These are phyloP conservation scores for Fregata magnificens DNA, from an alignment of 2,113 vertebrate genomes.

Conservation along the genomic window DNA sequence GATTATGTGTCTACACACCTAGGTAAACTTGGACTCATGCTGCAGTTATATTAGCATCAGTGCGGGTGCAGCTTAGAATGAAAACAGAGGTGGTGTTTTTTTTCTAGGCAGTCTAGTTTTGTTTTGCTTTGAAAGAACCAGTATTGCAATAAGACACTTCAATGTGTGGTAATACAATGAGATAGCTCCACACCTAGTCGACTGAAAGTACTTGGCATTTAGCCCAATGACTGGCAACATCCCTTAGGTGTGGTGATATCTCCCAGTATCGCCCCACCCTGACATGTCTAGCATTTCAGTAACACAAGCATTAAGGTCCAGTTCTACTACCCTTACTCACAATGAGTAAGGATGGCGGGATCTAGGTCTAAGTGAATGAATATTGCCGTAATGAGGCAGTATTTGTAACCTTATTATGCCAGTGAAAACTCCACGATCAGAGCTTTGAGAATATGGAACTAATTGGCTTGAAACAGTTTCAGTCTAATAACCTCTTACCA, in stretches of 20 bases:
- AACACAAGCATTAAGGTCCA: slow-evolving; percentile 40
- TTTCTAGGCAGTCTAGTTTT: not conserved
- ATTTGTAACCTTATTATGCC: slow-evolving; percentile 15
- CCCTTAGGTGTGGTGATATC: slow-evolving; percentile 66
- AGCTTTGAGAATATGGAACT: slow-evolving; percentile 33
- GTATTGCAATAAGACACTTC: slow-evolving; percentile 3
- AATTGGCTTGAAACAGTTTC: slow-evolving; percentile 44
- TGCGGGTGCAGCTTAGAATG: not conserved
- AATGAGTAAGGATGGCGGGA: slow-evolving; percentile 28
- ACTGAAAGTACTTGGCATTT: slow-evolving; percentile 56
- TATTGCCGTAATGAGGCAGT: not conserved
- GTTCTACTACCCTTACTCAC: slow-evolving; percentile 39
- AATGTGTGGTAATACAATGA: slow-evolving; percentile 51
- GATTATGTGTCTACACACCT: not conserved
- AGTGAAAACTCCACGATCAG: slow-evolving; percentile 44
- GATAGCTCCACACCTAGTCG: slow-evolving; percentile 58
- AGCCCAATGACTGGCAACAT: slow-evolving; percentile 36
- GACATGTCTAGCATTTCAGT: slow-evolving; percentile 9
- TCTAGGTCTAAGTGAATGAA: slow-evolving; percentile 8
- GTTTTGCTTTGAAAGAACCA: slow-evolving; percentile 35
- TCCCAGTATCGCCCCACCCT: slow-evolving; percentile 67
- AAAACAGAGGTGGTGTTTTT: not conserved
- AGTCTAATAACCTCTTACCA: slow-evolving; percentile 34
- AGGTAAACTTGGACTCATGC: not conserved
- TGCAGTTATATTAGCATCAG: not conserved